A percentile compares a stretch with the other conserved stretches of the same genome.
Conservation (phyloP, 2,113 vertebrate genomes). For the Nycticryphes semicollaris region DNA sequence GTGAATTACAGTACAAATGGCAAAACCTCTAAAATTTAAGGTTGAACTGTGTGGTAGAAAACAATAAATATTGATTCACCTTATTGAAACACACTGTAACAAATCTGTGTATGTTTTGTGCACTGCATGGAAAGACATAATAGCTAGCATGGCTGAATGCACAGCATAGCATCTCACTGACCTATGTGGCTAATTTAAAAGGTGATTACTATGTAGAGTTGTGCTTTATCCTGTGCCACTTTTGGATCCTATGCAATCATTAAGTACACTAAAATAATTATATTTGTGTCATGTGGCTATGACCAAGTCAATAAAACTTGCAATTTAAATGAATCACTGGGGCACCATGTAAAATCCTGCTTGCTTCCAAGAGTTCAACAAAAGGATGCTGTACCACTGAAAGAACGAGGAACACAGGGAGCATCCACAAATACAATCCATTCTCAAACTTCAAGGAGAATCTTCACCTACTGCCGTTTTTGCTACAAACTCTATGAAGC, state of each 20-base stretch:
- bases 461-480: background rate
- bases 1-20: background rate
- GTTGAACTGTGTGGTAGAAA: background rate
- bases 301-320: background rate
- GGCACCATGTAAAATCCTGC: background rate
- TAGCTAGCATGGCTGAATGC: background rate
- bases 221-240: background rate
- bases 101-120: background rate
- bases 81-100: background rate
- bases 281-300: constrained; percentile 1
- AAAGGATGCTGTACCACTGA: background rate
- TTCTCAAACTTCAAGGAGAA: background rate
- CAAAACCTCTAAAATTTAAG: background rate
- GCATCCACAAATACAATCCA: background rate
- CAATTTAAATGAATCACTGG: background rate
- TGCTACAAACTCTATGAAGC: background rate
- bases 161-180: background rate
- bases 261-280: background rate
- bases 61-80: background rate
- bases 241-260: background rate
- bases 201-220: background rate
- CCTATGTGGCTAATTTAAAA: background rate
- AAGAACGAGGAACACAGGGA: background rate
- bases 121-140: background rate
- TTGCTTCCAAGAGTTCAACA: background rate